These are phyloP conservation scores for Dicerorhinus sumatrensis DNA, from an alignment of 2,113 vertebrate genomes.

Conservation along the genomic window DNA sequence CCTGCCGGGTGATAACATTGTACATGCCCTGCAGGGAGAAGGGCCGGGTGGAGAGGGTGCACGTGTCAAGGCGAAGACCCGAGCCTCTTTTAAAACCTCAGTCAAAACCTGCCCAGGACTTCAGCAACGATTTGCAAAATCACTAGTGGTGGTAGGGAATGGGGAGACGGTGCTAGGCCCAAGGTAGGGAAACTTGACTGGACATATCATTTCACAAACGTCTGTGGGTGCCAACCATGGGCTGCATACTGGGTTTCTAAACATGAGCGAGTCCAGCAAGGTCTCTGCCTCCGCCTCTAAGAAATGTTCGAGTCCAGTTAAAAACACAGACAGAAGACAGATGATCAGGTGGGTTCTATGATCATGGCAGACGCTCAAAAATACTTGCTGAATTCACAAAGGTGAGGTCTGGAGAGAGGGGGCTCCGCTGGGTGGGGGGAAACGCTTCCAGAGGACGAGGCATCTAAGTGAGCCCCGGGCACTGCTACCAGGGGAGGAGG, in stretches of 20 bases:
- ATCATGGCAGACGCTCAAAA: neutral
- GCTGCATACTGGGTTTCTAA: neutral
- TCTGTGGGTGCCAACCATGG: fast-evolving
- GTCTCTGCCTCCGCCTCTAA: neutral
- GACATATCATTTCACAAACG: neutral
- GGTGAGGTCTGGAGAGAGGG: neutral
- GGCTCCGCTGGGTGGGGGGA: neutral
- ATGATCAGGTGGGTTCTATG: too few species aligned
- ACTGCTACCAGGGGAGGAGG: neutral
- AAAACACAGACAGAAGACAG: neutral
- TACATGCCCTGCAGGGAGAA: slow-evolving; percentile 94
- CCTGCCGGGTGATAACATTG: slow-evolving; percentile 95
- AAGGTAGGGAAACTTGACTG: neutral
- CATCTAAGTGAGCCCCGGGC: neutral
- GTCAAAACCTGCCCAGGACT: neutral
- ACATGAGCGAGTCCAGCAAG: neutral
- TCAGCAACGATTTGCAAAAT: neutral
- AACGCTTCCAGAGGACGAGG: neutral
- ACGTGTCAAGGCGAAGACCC: neutral
- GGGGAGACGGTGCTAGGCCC: neutral
- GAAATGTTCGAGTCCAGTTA: neutral
- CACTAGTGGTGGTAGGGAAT: neutral
- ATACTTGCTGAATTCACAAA: fast-evolving
- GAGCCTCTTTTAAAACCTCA: neutral
- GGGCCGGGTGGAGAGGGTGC: neutral